Evolutionary conservation across 1,140 invertebrate genomes (phyloP).

Genomic region (Macrosteles quadrilineatus): DNA sequence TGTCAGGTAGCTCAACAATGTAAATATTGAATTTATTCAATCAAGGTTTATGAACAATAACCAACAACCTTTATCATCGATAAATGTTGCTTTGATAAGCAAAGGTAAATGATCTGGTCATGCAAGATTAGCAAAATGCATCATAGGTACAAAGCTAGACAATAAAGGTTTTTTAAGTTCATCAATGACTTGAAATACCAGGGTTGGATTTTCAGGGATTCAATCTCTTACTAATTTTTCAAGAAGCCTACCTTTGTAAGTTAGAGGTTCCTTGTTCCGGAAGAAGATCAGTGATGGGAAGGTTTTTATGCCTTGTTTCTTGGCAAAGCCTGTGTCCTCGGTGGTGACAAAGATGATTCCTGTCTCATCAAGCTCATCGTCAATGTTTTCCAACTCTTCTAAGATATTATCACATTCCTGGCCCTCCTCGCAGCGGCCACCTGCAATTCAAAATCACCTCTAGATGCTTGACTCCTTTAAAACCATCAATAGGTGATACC

Average conservation of each 20-base stretch:
- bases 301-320: constrained; percentile 80
- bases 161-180: no score
- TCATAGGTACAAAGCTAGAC: no score
- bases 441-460: constrained; percentile 52
- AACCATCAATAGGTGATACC: no score
- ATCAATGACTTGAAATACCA: no score
- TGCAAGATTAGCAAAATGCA: constrained; percentile 11
- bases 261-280: constrained; percentile 81
- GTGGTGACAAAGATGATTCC: constrained; percentile 94
- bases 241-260: constrained; percentile 61
- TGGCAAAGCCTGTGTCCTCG: constrained; percentile 77
- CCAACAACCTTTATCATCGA: no score
- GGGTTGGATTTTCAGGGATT: no score
- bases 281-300: constrained; percentile 89
- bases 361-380: constrained; percentile 90
- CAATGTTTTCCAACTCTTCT: constrained; percentile 87
- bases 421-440: constrained; percentile 83
- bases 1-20: no score
- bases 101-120: neutral
- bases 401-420: constrained; percentile 83
- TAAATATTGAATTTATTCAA: no score
- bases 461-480: no score
- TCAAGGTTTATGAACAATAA: no score
- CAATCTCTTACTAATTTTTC: no score
- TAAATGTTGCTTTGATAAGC: neutral